These are phyloP conservation scores for Leucopternis melanops DNA, from an alignment of 2,113 vertebrate genomes.

Conservation along the genomic window DNA sequence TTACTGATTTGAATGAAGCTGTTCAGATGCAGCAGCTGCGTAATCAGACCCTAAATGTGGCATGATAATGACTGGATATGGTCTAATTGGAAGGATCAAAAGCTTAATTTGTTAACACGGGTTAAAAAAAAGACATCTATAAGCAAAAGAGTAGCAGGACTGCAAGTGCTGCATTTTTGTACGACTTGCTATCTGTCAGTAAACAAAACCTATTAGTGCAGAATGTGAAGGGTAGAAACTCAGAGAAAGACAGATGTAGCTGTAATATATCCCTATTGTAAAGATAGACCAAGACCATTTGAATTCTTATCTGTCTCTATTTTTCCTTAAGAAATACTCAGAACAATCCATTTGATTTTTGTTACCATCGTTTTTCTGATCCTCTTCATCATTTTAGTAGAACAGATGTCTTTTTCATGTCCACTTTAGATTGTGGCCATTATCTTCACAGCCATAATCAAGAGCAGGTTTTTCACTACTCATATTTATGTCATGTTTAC, in stretches of 20 bases:
- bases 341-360: not conserved
- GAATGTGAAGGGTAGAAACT: not conserved
- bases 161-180: not conserved
- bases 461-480: not conserved
- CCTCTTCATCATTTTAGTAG: not conserved
- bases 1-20: not conserved
- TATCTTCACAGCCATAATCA: not conserved
- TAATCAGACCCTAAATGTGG: constrained; percentile 19
- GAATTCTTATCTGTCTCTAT: not conserved
- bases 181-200: not conserved
- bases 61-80: not conserved
- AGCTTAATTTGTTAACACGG: not conserved
- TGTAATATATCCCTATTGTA: not conserved
- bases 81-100: constrained; percentile 23
- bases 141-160: not conserved
- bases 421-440: not conserved
- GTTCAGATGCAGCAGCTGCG: not conserved
- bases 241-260: not conserved
- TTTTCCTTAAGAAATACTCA: not conserved
- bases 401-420: not conserved
- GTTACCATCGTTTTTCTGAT: not conserved
- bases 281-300: not conserved
- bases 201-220: not conserved
- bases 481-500: not conserved
- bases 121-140: not conserved